phyloP scores from a whole-genome alignment of 2,797 vertebrate genomes.

The Xyrichtys novacula region DNA sequence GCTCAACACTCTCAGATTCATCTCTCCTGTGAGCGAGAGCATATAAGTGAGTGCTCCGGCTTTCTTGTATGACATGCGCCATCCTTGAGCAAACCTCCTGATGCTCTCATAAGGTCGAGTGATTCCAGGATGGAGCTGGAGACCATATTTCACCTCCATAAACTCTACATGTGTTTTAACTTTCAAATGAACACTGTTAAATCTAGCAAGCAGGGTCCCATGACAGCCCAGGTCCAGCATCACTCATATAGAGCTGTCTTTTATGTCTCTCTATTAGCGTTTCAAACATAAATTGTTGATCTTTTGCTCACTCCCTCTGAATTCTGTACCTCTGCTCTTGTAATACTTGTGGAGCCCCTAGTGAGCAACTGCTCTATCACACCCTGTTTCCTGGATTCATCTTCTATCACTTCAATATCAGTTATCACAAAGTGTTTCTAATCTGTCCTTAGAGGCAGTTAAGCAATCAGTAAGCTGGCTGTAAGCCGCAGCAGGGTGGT shows the following conservation, averaged over 20 bases:
- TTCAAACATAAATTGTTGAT: constrained; percentile 57
- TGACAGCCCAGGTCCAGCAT: constrained; percentile 35
- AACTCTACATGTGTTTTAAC: constrained; percentile 68
- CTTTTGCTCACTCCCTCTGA: constrained; percentile 46
- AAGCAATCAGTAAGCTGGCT: constrained; percentile 63
- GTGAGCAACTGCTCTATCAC: constrained; percentile 64
- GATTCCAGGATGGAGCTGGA: constrained; percentile 48
- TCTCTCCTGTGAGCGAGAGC: not conserved
- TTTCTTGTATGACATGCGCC: constrained; percentile 25
- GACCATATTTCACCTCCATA: constrained; percentile 57
- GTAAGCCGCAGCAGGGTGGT: constrained; percentile 37
- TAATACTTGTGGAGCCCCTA: constrained; percentile 58
- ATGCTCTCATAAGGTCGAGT: constrained; percentile 53
- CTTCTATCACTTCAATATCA: constrained; percentile 74
- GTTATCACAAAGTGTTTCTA: constrained; percentile 68
- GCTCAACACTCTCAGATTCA: constrained; percentile 31
- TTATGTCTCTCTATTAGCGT: constrained; percentile 53
- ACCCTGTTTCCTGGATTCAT: constrained; percentile 68
- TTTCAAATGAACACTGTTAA: constrained; percentile 51
- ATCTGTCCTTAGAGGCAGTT: constrained; percentile 68
- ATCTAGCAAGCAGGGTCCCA: constrained; percentile 37
- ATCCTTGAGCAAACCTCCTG: constrained; percentile 26
- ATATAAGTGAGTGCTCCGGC: not conserved
- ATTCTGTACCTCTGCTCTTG: constrained; percentile 34
- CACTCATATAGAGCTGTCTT: constrained; percentile 32